Evolutionary conservation across 2,113 vertebrate genomes (phyloP).

Genomic region (Terrapene triunguis): DNA sequence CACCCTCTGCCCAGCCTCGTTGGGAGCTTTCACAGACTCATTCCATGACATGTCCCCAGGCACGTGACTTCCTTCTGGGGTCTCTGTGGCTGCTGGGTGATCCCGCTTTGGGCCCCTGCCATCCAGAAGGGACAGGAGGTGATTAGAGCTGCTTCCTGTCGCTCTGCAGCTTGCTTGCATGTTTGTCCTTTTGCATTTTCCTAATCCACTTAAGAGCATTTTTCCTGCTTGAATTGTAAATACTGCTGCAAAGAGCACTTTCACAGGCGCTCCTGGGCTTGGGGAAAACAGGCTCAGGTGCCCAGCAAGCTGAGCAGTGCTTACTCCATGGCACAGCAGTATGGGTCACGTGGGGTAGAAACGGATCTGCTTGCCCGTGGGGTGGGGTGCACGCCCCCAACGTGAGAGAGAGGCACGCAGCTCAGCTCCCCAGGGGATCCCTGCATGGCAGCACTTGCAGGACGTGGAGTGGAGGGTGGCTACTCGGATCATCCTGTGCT

Average conservation of each 20-base stretch:
- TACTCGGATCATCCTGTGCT: neutral
- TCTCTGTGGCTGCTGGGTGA: neutral
- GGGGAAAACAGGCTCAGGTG: neutral
- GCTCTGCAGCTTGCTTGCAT: neutral
- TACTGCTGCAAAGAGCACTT: neutral
- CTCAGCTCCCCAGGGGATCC: too few species aligned
- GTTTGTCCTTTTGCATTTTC: constrained; percentile 19
- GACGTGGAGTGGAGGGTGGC: rapidly evolving
- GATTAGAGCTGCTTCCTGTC: constrained; percentile 43
- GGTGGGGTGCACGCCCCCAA: rapidly evolving
- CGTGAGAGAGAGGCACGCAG: too few species aligned
- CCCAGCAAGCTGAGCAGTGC: neutral
- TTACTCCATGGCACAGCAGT: neutral
- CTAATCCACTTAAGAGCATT: constrained; percentile 8
- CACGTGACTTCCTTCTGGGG: constrained; percentile 1
- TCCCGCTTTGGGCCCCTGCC: neutral
- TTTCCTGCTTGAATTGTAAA: neutral
- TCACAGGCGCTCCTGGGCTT: rapidly evolving
- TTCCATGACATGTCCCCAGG: rapidly evolving
- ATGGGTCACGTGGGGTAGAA: neutral
- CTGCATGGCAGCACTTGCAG: too few species aligned
- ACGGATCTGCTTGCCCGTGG: rapidly evolving
- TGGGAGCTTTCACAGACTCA: neutral
- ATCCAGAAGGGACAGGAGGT: neutral
- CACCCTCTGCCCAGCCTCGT: neutral